Percentiles rank a stretch among this genome's conserved stretches.
Conservation (phyloP, 2,797 vertebrate genomes). For the Takifugu rubripes region DNA sequence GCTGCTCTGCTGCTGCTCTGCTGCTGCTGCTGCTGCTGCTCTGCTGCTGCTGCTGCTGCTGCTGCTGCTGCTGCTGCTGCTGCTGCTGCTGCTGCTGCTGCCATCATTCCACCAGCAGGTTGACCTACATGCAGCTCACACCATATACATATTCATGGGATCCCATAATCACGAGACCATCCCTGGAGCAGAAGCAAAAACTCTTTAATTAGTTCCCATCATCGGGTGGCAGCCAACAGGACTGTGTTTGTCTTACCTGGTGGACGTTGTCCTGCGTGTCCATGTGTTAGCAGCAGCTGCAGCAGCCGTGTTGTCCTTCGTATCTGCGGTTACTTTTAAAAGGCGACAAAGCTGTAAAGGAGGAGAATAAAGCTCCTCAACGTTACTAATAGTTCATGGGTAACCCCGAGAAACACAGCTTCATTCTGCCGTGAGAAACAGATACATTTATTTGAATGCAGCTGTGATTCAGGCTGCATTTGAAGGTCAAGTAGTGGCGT, state of each 20-base stretch:
- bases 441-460: no score
- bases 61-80: no score
- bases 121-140: slow-evolving; percentile 65
- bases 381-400: not conserved
- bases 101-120: slow-evolving; percentile 50
- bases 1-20: no score
- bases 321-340: slow-evolving; percentile 24
- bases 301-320: slow-evolving; percentile 8
- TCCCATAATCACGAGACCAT: slow-evolving; percentile 55
- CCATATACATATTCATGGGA: slow-evolving; percentile 66
- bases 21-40: no score
- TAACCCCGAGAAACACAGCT: not conserved
- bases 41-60: no score
- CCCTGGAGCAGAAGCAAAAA: slow-evolving; percentile 56
- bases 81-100: no score
- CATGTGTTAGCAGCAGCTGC: not conserved
- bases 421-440: not conserved
- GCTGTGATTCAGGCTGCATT: no score
- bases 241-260: slow-evolving; percentile 37
- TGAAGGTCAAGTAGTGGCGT: no score
- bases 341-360: slow-evolving; percentile 3
- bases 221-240: slow-evolving; percentile 46
- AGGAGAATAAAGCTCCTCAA: not conserved
- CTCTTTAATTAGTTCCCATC: slow-evolving; percentile 62
- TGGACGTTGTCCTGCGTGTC: slow-evolving; percentile 25